Percentiles rank a stretch among this genome's conserved stretches.
phyloP scores from a whole-genome alignment of 92 coral and sea anemone genomes.

The Paramuricea clavata region DNA sequence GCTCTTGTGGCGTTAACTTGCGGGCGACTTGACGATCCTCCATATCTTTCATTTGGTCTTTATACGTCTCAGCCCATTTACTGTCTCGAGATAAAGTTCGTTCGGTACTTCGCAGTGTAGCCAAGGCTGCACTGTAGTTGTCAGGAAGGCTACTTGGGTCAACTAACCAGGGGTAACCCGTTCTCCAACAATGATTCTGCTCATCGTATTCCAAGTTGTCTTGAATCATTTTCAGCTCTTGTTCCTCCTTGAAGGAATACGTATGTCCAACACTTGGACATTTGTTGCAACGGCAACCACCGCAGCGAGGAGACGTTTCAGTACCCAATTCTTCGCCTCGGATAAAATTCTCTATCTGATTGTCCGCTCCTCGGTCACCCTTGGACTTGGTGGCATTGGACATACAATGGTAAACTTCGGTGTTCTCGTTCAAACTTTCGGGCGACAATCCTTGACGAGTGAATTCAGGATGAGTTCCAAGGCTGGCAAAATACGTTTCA shows the following conservation, averaged over 20 bases:
- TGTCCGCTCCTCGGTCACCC: slow-evolving; percentile 27
- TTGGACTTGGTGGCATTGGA: not conserved
- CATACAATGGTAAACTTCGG: not conserved
- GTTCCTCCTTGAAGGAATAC: slow-evolving; percentile 75
- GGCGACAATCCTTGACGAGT: slow-evolving; percentile 1
- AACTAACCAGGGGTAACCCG: slow-evolving; percentile 76
- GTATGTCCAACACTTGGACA: slow-evolving; percentile 77
- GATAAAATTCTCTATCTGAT: slow-evolving; percentile 53
- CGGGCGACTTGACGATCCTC: slow-evolving; percentile 68
- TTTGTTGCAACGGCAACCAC: slow-evolving; percentile 71
- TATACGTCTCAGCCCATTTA: slow-evolving; percentile 70
- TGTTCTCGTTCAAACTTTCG: not conserved
- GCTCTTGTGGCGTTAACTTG: slow-evolving; percentile 64
- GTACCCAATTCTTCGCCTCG: slow-evolving; percentile 72
- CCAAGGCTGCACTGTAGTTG: slow-evolving; percentile 65
- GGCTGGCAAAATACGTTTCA: slow-evolving; percentile 48
- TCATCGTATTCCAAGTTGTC: slow-evolving; percentile 72
- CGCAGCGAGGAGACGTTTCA: slow-evolving; percentile 72
- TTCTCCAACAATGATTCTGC: slow-evolving; percentile 70
- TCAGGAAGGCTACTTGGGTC: slow-evolving; percentile 75
- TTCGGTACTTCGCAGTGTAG: slow-evolving; percentile 73
- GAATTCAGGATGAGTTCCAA: slow-evolving; percentile 63
- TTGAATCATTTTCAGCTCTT: slow-evolving; percentile 71
- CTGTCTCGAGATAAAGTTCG: slow-evolving; percentile 59
- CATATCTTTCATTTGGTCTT: slow-evolving; percentile 73